Percentiles rank a stretch among this genome's conserved stretches.
phyloP scores from a whole-genome alignment of 2,888 invertebrate species.

The Gibbula magus region DNA sequence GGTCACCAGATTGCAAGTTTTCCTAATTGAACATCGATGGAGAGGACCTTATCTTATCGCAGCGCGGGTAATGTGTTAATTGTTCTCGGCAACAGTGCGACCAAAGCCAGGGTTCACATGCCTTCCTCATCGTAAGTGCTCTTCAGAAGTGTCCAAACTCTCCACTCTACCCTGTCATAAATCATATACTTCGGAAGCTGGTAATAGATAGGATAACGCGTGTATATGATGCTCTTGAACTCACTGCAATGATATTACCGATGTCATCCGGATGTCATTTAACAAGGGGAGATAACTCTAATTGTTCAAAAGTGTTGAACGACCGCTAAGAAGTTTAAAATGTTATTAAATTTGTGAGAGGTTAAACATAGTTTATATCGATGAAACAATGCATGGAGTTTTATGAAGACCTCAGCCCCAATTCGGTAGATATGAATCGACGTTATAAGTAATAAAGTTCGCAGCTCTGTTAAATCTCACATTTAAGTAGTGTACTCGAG shows the following conservation, averaged over 20 bases:
- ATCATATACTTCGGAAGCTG: not conserved
- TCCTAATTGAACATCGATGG: not conserved
- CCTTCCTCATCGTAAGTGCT: not conserved
- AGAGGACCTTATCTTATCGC: not conserved
- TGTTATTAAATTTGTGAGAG: conserved; percentile 1
- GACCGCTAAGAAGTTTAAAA: not conserved
- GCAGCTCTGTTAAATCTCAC: no score
- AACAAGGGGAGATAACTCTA: conserved; percentile 17
- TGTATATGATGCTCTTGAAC: conserved; percentile 12
- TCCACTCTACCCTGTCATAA: not conserved
- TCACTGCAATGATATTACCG: not conserved
- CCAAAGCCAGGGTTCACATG: not conserved
- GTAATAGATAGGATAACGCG: not conserved
- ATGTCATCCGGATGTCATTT: not conserved
- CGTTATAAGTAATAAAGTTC: no score
- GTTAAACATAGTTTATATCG: no score
- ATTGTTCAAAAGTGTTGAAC: conserved; percentile 7
- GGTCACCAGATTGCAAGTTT: not conserved
- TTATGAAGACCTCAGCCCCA: no score
- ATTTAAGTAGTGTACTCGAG: no score
- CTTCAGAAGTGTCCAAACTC: not conserved
- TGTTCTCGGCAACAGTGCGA: not conserved
- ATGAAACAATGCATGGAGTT: no score
- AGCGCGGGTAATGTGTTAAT: not conserved
- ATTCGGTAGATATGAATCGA: no score